These are phyloP conservation scores for Rhagium mordax DNA, from an alignment of 2,888 invertebrate genomes.

Conservation along the genomic window DNA sequence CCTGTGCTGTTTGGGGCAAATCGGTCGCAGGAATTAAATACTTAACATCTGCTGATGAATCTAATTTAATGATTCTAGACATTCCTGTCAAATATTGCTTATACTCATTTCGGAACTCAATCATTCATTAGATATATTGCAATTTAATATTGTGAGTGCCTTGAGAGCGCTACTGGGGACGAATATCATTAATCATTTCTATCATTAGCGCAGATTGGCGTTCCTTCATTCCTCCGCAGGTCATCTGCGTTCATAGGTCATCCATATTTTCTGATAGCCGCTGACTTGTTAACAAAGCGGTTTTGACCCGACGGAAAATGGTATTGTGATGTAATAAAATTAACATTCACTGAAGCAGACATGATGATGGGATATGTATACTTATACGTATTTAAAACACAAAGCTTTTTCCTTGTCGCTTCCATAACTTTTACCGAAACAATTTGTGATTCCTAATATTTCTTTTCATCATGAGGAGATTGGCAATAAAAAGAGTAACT, in stretches of 20 bases:
- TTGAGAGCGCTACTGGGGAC: constrained; percentile 27
- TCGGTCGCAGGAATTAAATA: background rate
- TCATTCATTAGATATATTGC: constrained; percentile 36
- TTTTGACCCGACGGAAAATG: background rate
- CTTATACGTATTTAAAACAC: no score
- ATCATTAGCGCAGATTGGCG: constrained; percentile 32
- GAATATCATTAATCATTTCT: constrained; percentile 40
- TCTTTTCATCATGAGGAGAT: no score
- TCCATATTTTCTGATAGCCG: background rate
- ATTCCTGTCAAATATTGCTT: constrained; percentile 10
- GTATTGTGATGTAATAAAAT: background rate
- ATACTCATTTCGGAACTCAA: constrained; percentile 13
- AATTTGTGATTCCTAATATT: no score
- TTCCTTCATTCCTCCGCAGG: constrained; percentile 12
- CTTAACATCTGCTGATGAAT: background rate
- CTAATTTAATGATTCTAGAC: constrained; percentile 16
- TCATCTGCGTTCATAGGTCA: constrained; percentile 6
- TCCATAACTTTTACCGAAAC: no score
- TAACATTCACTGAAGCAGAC: background rate
- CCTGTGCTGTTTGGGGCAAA: background rate
- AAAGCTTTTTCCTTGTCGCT: no score
- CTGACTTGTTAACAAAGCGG: background rate
- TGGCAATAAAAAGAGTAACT: no score
- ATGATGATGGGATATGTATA: no score
- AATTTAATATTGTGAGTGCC: constrained; percentile 33